Base-by-base conservation (phyloP, 2,888 invertebrate genomes). In the Stegophylla sp. region DNA sequence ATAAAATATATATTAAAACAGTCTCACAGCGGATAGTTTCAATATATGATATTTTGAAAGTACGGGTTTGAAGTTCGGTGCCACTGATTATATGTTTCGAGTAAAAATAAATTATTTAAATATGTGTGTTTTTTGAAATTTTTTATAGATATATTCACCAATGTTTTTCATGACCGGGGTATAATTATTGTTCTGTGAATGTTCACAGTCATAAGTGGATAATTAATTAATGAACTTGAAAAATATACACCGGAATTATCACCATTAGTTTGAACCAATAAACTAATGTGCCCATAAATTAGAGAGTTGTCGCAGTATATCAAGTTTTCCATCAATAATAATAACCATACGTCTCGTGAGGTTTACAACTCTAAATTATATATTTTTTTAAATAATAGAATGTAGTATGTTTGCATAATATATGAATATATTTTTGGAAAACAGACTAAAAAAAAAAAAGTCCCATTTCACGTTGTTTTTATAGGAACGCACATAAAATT, bases 41-140 rank as follows among this genome's bases (percentile, higher is more conserved):
- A 56, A 56, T 23, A 56, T 20, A 1, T 34, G 34, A 64, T 12
- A 41, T 64, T 41, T 64, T 64, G 41, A 64, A 64, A 64, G 20
- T 23, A 9, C 7, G 15, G 66, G 66, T 66, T n/a, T 56, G n/a
- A 23, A n/a, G 64, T 66, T 76, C 75, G 75, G 75, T 26, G 17
- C 41, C 75, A 66, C 53, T 66, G 41, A 20, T n/a, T 12, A 34
- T 28, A 15, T n/a, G 2, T 69, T 51, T 48, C 34, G 34, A 48
- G 1, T 74, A 1, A 45, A 28, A 15, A 74, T 74, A 63, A 74
- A 48, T 45, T 5, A 73, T 61, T 74, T 28, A 61, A 73, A 67
- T 48, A 43, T 76, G 26, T 76, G 51, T 66, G 48, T 75, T 75
- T 75, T 74, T 73, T 64, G 28, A 75, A 76, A 76, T 76, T 76